phyloP scores from a whole-genome alignment of 2,113 vertebrate species.

The Cynopterus brachyotis region DNA sequence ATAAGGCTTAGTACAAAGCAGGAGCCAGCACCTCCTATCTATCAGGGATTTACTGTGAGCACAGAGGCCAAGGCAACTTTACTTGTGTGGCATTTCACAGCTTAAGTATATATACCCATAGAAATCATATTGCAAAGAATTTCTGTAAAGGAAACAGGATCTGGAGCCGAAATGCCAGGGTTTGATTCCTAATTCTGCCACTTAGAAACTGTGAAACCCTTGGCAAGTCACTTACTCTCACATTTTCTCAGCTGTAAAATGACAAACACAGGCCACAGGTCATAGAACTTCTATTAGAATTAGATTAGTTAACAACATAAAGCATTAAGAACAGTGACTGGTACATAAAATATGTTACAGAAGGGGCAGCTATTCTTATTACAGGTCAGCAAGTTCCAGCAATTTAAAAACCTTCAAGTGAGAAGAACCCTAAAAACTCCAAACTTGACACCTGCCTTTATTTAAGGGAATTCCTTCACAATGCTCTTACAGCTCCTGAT shows the following conservation, averaged over 20 bases:
- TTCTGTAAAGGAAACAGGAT: neutral
- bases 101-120: neutral
- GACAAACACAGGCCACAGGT: neutral
- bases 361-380: neutral
- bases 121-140: neutral
- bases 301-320: neutral
- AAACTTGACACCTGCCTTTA: neutral
- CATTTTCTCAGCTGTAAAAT: slow-evolving; percentile 32
- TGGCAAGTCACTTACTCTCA: neutral
- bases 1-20: neutral
- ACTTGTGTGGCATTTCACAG: neutral
- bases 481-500: neutral
- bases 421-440: neutral
- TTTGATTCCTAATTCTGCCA: neutral
- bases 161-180: neutral
- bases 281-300: slow-evolving; percentile 11
- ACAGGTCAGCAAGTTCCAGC: neutral
- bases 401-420: neutral
- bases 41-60: neutral
- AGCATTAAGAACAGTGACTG: neutral
- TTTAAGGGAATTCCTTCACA: neutral
- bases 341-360: neutral
- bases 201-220: neutral
- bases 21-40: neutral
- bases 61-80: neutral